These are phyloP conservation scores for Lycaon pictus DNA, from an alignment of 2,113 vertebrate species.

Conservation along the genomic window DNA sequence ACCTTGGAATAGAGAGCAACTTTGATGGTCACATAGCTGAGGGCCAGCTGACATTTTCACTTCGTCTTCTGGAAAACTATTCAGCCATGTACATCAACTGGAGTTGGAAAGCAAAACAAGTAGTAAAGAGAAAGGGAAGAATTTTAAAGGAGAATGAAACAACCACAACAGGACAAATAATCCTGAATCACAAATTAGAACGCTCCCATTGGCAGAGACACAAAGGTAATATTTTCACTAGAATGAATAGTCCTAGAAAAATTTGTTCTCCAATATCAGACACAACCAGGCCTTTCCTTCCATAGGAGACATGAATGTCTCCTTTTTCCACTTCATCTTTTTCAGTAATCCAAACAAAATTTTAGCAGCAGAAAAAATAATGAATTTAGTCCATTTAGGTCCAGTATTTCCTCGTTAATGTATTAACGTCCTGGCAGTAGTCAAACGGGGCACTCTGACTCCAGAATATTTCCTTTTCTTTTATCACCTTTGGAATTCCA, in stretches of 20 bases:
- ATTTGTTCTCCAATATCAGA: conserved; percentile 81
- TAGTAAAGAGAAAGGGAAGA: conserved; percentile 78
- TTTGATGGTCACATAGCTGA: background rate
- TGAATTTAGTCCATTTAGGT: conserved; percentile 62
- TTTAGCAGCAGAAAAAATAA: conserved; percentile 75
- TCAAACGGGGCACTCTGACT: conserved; percentile 23
- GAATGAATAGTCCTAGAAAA: conserved; percentile 86
- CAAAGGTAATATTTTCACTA: conserved; percentile 88
- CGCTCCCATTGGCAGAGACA: conserved; percentile 83
- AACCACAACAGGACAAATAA: conserved; percentile 86
- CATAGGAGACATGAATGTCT: conserved; percentile 76
- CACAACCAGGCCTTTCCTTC: conserved; percentile 69
- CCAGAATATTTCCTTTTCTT: conserved; percentile 76
- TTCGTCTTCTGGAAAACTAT: conserved; percentile 48
- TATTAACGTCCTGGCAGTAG: conserved; percentile 66
- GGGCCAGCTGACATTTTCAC: background rate
- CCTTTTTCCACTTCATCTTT: conserved; percentile 82
- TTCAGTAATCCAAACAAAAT: conserved; percentile 82
- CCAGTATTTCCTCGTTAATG: conserved; percentile 72
- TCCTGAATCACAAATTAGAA: conserved; percentile 86
- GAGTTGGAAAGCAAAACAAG: conserved; percentile 71
- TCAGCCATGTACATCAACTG: conserved; percentile 29
- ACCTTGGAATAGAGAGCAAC: background rate
- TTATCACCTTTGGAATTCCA: conserved; percentile 77
- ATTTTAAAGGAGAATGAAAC: conserved; percentile 86